phyloP scores from a whole-genome alignment of 2,113 vertebrate genomes.

The Irena cyanogastra region DNA sequence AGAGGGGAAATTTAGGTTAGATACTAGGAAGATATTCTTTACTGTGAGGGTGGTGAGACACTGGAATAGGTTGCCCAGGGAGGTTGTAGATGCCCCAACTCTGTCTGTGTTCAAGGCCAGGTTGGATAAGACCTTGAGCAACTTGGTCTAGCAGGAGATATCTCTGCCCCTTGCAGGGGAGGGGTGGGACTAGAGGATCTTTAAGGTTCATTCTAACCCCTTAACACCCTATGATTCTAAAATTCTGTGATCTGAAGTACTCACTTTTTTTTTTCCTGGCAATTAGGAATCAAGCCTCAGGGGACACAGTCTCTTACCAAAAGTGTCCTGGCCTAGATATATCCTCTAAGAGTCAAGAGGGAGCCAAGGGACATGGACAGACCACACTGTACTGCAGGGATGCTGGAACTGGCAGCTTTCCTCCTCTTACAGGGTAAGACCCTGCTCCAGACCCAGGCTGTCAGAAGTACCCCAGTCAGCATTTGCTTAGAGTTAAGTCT shows the following conservation, averaged over 20 bases:
- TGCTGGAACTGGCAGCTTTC: not conserved
- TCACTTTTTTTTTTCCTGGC: not conserved
- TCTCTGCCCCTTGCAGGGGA: not conserved
- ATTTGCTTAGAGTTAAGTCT: not conserved
- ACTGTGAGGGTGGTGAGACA: not conserved
- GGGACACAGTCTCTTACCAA: not conserved
- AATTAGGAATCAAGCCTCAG: not conserved
- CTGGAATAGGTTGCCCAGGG: not conserved
- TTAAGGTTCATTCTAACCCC: not conserved
- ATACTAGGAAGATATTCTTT: not conserved
- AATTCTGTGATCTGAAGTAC: not conserved
- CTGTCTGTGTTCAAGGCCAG: not conserved
- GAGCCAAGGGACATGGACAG: not conserved
- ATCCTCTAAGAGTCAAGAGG: not conserved
- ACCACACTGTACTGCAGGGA: not conserved
- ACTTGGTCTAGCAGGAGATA: not conserved
- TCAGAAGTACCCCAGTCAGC: not conserved
- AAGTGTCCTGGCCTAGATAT: not conserved
- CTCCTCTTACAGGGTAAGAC: not conserved
- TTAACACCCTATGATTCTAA: not conserved
- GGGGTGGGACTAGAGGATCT: not conserved
- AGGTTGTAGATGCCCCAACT: not conserved
- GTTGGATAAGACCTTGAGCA: not conserved
- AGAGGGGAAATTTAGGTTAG: not conserved
- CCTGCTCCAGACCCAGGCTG: not conserved